Evolutionary conservation across 1,140 invertebrate species (phyloP), one percentile per base, ranked within the genome.

Genomic region (Diabrotica undecimpunctata): DNA sequence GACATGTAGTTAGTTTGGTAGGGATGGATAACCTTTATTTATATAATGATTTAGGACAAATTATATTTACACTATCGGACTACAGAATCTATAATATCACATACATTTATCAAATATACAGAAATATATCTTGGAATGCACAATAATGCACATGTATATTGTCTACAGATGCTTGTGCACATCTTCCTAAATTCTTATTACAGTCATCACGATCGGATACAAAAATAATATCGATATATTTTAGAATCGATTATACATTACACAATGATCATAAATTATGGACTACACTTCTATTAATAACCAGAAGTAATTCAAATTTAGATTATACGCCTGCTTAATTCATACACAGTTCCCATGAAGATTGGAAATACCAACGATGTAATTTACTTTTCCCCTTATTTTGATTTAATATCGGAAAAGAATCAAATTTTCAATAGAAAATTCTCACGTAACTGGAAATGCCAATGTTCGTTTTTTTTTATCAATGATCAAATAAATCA

Each of bases 61-160:
- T 61, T 65, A 64, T 71, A 71, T 71, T 62, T 71, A 71, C 70
- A 71, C 66, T 69, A 56, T 66, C 37, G 11, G 36, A 59, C 57
- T 61, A 62, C 50, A 64, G 54, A 55, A 61, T 67, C 70, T 72
- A 72, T 64, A 68, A 70, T 72, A 72, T 72, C 71, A 72, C 71
- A 72, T 72, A 74, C 72, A 74, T 74, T 69, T 74, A 74, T 71
- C 67, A 74, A 72, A 74, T 71, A 74, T 71, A 71, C 62, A 64
- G 70, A 70, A 70, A 72, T 72, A 70, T 71, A 69, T 39, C 72
- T 71, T 71, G 69, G 71, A 72, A 74, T 74, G 72, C 71, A 72
- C 71, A 69, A 69, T 72, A 72, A 67, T 72, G 71, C 71, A 67
- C 65, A 62, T 67, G 59, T 69, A 67, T 72, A 72, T 73, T 73